Evolutionary conservation across 2,888 invertebrate genomes (phyloP), one percentile per base, ranked within the genome.

Genomic region (Lysandra coridon): DNA sequence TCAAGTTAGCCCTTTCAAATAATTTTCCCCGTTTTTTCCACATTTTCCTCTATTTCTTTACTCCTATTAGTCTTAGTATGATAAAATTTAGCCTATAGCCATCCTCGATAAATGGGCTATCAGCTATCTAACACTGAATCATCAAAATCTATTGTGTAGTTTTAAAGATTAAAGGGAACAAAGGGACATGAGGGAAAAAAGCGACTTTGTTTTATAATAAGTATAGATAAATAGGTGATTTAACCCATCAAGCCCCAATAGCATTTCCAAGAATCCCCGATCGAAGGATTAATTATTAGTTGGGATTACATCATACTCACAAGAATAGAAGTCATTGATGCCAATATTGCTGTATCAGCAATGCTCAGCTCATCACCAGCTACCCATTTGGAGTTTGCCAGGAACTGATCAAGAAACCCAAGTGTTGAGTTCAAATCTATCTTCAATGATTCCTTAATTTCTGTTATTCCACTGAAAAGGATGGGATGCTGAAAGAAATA

Each of bases 341-440:
- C 95, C 80, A 95, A 94, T 79, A 96, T 92, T 6, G 95, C 93
- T 83, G 95, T 95, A 85, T 97, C 97, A 60, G 97, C 97, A 81
- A 97, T 95, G 17, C 96, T 96, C 60, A 95, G 87, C 77, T 94
- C 88, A 74, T 96, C 92, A 6, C 96, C 96, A 40, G 96, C 95
- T 53, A 96, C 95, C 95, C 96, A 97, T 82, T 95, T 92, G 76
- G 92, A 94, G 30, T 91, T 95, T 80, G 92, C 93, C 73, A 96
- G 88, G 85, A 96, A 96, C 40, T 91, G 89, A 79, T 96, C 95
- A 69, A 96, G 86, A 83, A 96, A 95, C 3, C 92, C 95, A n/a
- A 96, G 89, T 4, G 95, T 95, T 81, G 93, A 92, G 80, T 96
- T 95, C 40, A 96, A 84, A 77, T 95, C 92, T 81, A 95, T 91